Evolutionary conservation across 2,797 vertebrate species (phyloP).

Genomic region (Megaceryle alcyon): DNA sequence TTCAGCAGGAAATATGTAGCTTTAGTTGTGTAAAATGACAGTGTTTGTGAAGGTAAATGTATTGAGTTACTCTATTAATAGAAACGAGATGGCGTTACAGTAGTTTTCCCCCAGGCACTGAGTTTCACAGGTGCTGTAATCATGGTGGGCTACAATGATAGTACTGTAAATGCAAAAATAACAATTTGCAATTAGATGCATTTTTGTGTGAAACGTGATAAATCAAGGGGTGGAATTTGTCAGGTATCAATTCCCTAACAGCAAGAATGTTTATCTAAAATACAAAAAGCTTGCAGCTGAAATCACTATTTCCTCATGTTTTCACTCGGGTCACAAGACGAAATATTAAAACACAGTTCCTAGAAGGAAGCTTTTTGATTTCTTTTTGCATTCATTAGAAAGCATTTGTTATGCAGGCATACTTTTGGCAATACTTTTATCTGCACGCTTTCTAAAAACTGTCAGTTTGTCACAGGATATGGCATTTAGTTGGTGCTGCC

Average conservation of each 20-base stretch:
- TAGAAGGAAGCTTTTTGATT: background rate
- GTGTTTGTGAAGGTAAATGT: slow-evolving; percentile 11
- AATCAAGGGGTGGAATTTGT: slow-evolving; percentile 56
- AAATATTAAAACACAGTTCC: slow-evolving; percentile 1
- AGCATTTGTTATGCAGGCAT: background rate
- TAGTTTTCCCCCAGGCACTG: slow-evolving; percentile 40
- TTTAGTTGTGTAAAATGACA: background rate
- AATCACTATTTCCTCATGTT: slow-evolving; percentile 38
- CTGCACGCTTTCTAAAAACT: background rate
- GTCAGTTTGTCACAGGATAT: background rate
- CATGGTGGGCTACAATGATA: slow-evolving; percentile 20
- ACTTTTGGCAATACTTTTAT: background rate
- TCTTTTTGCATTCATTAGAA: slow-evolving; percentile 34
- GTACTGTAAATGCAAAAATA: slow-evolving; percentile 47
- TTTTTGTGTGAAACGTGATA: slow-evolving; percentile 63
- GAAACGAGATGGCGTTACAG: background rate
- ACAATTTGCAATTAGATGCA: slow-evolving; percentile 40
- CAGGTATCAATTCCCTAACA: slow-evolving; percentile 17
- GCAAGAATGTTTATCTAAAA: slow-evolving; percentile 47
- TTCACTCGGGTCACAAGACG: background rate
- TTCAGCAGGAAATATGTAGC: slow-evolving; percentile 16
- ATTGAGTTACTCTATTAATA: slow-evolving; percentile 31
- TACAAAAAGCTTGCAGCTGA: background rate
- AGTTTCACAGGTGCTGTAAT: slow-evolving; percentile 54
- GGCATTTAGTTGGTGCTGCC: background rate